A percentile compares a stretch with the other conserved stretches of the same genome.
Evolutionary conservation across 2,888 invertebrate species (phyloP).

Genomic region (Nemurella pictetii): DNA sequence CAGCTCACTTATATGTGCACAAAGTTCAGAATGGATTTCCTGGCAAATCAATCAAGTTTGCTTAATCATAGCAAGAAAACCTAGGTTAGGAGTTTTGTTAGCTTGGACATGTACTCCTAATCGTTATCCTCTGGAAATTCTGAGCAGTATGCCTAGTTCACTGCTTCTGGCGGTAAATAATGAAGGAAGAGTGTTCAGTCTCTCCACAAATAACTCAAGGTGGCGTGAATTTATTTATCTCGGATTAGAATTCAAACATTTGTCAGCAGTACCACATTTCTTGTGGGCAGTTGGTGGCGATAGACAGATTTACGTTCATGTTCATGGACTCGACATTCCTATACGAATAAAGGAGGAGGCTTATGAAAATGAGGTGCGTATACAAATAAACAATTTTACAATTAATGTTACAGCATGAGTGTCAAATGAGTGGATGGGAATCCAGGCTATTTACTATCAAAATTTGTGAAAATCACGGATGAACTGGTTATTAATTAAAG

Average conservation of each 20-base stretch:
- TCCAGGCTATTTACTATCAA: too few relatives aligned
- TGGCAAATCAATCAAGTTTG: too few relatives aligned
- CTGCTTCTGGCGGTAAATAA: slow-evolving; percentile 82
- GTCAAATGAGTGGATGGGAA: too few relatives aligned
- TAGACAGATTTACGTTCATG: slow-evolving; percentile 89
- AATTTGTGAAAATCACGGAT: too few relatives aligned
- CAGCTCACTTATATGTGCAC: too few relatives aligned
- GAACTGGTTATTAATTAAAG: too few relatives aligned
- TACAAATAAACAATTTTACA: neutral
- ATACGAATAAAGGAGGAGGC: slow-evolving; percentile 88
- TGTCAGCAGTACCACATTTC: slow-evolving; percentile 81
- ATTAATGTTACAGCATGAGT: too few relatives aligned
- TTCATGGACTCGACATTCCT: slow-evolving; percentile 86
- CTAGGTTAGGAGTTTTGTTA: neutral
- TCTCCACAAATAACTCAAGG: slow-evolving; percentile 77
- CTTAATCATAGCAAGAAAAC: too few relatives aligned
- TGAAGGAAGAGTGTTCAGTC: slow-evolving; percentile 83
- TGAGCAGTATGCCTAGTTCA: slow-evolving; percentile 64
- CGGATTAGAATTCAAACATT: slow-evolving; percentile 85
- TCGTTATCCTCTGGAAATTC: too few relatives aligned
- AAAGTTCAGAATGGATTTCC: too few relatives aligned
- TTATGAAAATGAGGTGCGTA: slow-evolving; percentile 81
- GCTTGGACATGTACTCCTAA: too few relatives aligned
- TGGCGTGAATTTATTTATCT: slow-evolving; percentile 87
- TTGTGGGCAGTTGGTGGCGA: slow-evolving; percentile 94